phyloP scores from a whole-genome alignment of 2,797 vertebrate species.

The Pelodytes ibericus region DNA sequence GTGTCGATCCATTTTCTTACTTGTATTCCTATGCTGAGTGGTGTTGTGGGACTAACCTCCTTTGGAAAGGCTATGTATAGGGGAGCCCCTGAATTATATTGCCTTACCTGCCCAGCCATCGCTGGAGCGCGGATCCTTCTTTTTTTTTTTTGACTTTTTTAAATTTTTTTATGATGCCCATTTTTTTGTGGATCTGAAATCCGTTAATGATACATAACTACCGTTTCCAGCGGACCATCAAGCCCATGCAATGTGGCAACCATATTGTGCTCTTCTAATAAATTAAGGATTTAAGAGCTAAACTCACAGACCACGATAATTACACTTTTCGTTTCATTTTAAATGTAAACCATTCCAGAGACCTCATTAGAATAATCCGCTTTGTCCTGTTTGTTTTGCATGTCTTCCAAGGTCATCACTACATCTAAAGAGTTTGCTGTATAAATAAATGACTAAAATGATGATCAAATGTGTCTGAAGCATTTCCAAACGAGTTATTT shows the following conservation, averaged over 20 bases:
- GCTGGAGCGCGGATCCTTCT: too few relatives aligned
- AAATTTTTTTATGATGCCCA: neutral
- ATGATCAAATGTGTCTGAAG: slow-evolving; percentile 10
- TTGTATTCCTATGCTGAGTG: too few relatives aligned
- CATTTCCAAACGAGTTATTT: slow-evolving; percentile 1
- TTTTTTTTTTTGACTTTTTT: too few relatives aligned
- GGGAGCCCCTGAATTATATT: too few relatives aligned
- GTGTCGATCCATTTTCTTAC: too few relatives aligned
- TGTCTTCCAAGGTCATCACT: slow-evolving; percentile 34
- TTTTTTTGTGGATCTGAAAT: slow-evolving; percentile 4
- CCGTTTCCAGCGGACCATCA: slow-evolving; percentile 44
- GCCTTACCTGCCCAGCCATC: too few relatives aligned
- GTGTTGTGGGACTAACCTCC: too few relatives aligned
- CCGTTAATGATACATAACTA: neutral
- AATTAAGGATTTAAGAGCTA: slow-evolving; percentile 28
- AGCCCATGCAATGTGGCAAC: slow-evolving; percentile 26
- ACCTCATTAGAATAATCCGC: slow-evolving; percentile 10
- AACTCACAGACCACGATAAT: slow-evolving; percentile 23
- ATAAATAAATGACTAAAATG: slow-evolving; percentile 16
- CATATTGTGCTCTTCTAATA: slow-evolving; percentile 45
- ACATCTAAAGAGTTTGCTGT: slow-evolving; percentile 26
- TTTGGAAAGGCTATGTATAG: too few relatives aligned
- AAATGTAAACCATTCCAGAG: slow-evolving; percentile 48
- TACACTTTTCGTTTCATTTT: slow-evolving; percentile 25
- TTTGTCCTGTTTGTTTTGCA: slow-evolving; percentile 24